A percentile compares a stretch with the other conserved stretches of the same genome.
Evolutionary conservation across 53 echinoderm and acorn worm genomes (phyloP).

Genomic region (Hippasteria phrygiana): DNA sequence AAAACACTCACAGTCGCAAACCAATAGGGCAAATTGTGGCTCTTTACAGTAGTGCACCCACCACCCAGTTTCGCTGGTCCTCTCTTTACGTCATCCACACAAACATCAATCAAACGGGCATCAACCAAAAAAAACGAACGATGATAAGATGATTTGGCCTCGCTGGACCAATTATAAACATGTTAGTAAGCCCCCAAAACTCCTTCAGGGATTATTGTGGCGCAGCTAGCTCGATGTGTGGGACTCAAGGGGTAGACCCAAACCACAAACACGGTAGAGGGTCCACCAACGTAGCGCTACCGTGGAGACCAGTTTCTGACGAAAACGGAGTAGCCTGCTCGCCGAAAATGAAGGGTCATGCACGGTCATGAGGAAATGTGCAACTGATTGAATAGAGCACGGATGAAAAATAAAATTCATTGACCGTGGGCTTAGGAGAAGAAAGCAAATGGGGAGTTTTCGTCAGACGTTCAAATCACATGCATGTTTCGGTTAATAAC

Average conservation of each 20-base stretch:
- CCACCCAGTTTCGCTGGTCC: background rate
- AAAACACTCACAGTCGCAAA: too few relatives aligned
- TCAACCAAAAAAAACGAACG: background rate
- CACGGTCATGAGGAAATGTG: constrained; percentile 15
- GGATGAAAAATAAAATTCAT: background rate
- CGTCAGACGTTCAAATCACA: too few relatives aligned
- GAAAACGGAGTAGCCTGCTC: background rate
- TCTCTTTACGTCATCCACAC: background rate
- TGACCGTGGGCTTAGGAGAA: background rate
- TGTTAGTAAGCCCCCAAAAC: constrained; percentile 19
- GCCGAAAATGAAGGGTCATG: constrained; percentile 2
- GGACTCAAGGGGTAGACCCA: background rate
- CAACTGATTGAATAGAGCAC: too few relatives aligned
- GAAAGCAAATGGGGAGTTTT: too few relatives aligned
- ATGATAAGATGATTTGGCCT: background rate
- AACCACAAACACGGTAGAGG: constrained; percentile 49
- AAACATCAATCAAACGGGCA: constrained; percentile 14
- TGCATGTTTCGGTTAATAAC: background rate
- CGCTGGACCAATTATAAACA: constrained; percentile 33
- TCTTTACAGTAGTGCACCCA: background rate
- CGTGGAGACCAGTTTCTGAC: background rate
- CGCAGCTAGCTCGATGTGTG: background rate
- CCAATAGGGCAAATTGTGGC: too few relatives aligned
- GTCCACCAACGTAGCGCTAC: constrained; percentile 37
- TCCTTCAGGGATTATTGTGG: background rate